Evolutionary conservation across 2,797 vertebrate genomes (phyloP).

Genomic region (Dipus sagitta): DNA sequence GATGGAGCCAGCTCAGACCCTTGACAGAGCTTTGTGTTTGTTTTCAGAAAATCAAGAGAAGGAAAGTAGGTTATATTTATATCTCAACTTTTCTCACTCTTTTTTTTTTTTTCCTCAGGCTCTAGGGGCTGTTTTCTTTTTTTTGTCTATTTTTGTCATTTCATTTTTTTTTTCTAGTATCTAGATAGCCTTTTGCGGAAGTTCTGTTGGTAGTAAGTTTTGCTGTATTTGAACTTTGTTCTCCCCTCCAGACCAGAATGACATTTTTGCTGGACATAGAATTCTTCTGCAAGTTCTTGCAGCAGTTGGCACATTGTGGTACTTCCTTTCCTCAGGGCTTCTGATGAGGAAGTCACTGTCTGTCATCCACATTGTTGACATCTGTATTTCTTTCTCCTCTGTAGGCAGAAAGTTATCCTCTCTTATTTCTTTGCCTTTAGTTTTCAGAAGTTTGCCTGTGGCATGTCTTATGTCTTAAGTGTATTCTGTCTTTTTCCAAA

Average conservation of each 20-base stretch:
- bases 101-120: neutral
- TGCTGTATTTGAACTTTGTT: neutral
- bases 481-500: constrained; percentile 2
- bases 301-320: rapidly evolving
- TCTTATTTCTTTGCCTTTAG: neutral
- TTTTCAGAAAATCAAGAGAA: neutral
- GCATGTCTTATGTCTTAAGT: neutral
- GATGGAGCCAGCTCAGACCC: neutral
- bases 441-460: neutral
- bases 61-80: neutral
- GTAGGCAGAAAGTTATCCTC: rapidly evolving
- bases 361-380: neutral
- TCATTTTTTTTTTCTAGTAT: neutral
- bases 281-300: neutral
- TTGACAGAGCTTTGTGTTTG: neutral
- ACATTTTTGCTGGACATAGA: neutral
- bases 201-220: neutral
- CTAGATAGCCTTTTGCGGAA: neutral
- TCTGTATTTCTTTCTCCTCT: neutral
- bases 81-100: neutral
- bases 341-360: neutral
- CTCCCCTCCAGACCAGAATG: neutral
- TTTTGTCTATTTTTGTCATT: neutral
- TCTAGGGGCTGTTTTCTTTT: neutral
- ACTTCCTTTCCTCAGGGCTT: neutral